Conservation (phyloP, 2,888 invertebrate genomes). For the Brachyptera risi region DNA sequence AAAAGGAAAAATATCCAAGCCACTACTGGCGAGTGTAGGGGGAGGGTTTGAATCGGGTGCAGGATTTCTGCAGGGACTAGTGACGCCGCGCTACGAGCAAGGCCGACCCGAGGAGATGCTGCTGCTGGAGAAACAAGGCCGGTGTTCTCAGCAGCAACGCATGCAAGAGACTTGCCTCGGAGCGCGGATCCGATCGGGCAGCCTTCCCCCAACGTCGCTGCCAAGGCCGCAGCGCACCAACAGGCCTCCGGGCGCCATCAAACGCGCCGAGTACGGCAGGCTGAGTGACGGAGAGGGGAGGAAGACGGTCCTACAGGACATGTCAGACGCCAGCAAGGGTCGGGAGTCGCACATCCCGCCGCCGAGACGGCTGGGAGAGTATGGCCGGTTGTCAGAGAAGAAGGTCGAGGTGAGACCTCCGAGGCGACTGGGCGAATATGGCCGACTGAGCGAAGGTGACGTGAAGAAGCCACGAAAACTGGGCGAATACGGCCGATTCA, state of each 20-base stretch:
- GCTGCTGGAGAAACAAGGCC: constrained; percentile 70
- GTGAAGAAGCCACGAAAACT: constrained; percentile 48
- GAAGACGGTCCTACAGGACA: constrained; percentile 21
- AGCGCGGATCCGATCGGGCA: constrained; percentile 46
- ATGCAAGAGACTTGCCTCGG: constrained; percentile 48
- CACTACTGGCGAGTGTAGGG: constrained; percentile 65
- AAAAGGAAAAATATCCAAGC: constrained; percentile 72
- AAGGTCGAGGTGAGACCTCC: constrained; percentile 39
- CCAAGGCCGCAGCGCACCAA: constrained; percentile 54
- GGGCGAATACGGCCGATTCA: constrained; percentile 56
- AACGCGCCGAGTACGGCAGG: constrained; percentile 61
- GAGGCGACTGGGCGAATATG: constrained; percentile 34
- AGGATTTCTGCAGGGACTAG: constrained; percentile 44
- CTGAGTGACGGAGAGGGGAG: constrained; percentile 49
- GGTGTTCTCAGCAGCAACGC: constrained; percentile 70
- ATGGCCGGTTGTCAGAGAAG: constrained; percentile 34
- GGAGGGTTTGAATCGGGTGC: constrained; percentile 37
- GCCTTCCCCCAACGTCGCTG: constrained; percentile 67
- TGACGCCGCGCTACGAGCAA: constrained; percentile 35
- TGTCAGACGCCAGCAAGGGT: constrained; percentile 24
- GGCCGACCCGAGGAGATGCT: constrained; percentile 62
- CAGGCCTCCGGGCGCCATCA: constrained; percentile 35
- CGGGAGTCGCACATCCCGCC: not conserved
- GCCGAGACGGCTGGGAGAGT: not conserved
- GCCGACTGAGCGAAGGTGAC: constrained; percentile 43